Base-by-base conservation (phyloP, 2,797 vertebrate genomes). In the Falco columbarius region DNA sequence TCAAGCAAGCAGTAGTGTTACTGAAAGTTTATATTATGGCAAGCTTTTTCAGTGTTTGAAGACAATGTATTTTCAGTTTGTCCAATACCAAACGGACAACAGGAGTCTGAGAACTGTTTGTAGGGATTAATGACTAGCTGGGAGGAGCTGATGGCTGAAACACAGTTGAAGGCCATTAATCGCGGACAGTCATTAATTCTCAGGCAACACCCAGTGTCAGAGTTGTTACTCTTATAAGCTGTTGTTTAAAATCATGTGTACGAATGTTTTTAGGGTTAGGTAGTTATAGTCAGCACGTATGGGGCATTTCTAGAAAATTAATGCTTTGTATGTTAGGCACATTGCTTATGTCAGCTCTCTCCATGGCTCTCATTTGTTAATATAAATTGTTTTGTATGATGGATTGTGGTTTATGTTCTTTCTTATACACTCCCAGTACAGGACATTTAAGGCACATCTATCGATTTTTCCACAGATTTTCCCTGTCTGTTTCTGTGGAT, bases 131-230 rank as follows among this genome's bases (percentile, higher is more conserved):
- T 90, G 81, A 94, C 68, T 68, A 80, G 54, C 75, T 88, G 62
- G 80, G 89, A 94, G 90, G 79, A 96, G 84, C 58, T 72, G 89
- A 77, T 77, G 75, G 89, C 86, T 92, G 49, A 85, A 89, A 94
- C 2, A 0, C 40, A 74, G 54, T 93, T 52, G 68, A 94, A 51
- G n/a, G 54, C 58, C 84, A 95, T 88, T 96, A 91, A 86, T 92
- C 52, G 49, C 32, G 52, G 79, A 51, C 44, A 62, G 68, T 86
- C 93, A 91, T 96, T 96, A 95, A 96, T 96, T 96, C 72, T 91
- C 62, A 75, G 94, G 72, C 86, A 96, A 95, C 92, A 87, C 92
- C 95, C 94, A 81, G 58, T 92, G 90, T 95, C 90, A 96, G 65
- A 89, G 86, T 86, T 72, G 65, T 86, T 83, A 92, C 79, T 90